Percentiles rank a stretch among this genome's conserved stretches.
Conservation (phyloP, 2,888 invertebrate species). For the Cosmorhoe ocellata region DNA sequence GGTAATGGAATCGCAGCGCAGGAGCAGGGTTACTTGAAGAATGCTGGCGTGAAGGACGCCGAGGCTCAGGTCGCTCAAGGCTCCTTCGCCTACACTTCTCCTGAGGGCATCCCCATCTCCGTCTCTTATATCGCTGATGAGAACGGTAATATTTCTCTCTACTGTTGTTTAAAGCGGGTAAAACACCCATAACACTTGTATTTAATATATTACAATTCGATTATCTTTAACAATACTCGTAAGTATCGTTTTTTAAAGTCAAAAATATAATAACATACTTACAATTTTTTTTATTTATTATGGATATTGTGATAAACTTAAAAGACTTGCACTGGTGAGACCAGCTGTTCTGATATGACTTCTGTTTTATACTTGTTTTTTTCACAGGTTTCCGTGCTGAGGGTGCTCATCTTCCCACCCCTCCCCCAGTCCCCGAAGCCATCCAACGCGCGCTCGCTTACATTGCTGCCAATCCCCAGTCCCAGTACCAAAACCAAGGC, state of each 20-base stretch:
- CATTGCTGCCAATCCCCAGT: conserved; percentile 62
- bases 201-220: too few species aligned
- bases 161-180: too few species aligned
- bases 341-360: too few species aligned
- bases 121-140: conserved; percentile 88
- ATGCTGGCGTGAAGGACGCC: conserved; percentile 84
- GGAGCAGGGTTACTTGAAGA: conserved; percentile 87
- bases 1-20: conserved; percentile 88
- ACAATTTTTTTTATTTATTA: too few species aligned
- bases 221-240: too few species aligned
- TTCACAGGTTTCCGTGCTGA: conserved; percentile 82
- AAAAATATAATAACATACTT: too few species aligned
- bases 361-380: not conserved
- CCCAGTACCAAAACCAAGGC: conserved; percentile 46
- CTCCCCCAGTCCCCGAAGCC: conserved; percentile 84
- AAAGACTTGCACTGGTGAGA: too few species aligned
- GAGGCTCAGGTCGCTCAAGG: conserved; percentile 87
- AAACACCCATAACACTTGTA: too few species aligned
- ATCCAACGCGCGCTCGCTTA: conserved; percentile 78
- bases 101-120: conserved; percentile 86
- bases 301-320: too few species aligned
- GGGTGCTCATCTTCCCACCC: conserved; percentile 84
- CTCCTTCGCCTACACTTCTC: conserved; percentile 86
- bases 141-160: conserved; percentile 73
- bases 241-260: too few species aligned